A percentile compares a stretch with the other conserved stretches of the same genome.
phyloP scores from a whole-genome alignment of 2,797 vertebrate genomes.

The Argya squamiceps region DNA sequence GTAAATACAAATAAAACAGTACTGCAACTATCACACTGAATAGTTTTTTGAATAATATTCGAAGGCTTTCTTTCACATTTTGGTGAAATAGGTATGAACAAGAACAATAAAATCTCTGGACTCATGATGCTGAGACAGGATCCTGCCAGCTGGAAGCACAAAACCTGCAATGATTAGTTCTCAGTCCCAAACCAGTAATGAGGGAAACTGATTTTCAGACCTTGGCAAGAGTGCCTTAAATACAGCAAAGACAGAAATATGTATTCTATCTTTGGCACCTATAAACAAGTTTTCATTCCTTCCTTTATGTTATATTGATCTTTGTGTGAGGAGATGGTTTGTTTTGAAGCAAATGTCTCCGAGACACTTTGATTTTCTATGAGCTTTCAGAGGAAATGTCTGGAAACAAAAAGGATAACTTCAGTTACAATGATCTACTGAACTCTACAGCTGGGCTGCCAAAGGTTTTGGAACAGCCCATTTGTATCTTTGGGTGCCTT shows the following conservation, averaged over 20 bases:
- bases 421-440: neutral
- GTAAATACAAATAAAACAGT: neutral
- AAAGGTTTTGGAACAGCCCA: fast-evolving
- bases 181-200: neutral
- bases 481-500: neutral
- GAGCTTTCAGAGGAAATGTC: neutral
- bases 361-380: neutral
- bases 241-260: neutral
- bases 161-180: neutral
- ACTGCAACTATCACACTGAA: neutral
- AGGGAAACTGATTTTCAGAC: neutral
- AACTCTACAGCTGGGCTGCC: fast-evolving
- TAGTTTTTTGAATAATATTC: neutral
- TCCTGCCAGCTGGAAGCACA: neutral
- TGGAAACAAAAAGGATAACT: neutral
- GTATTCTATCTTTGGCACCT: neutral
- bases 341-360: neutral
- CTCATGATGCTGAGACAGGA: neutral
- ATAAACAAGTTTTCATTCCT: neutral
- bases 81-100: neutral
- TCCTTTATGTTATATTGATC: neutral
- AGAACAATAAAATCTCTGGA: neutral
- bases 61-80: neutral
- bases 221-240: neutral
- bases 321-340: neutral